Evolutionary conservation across 2,797 vertebrate genomes (phyloP).

Genomic region (Falco concolor): DNA sequence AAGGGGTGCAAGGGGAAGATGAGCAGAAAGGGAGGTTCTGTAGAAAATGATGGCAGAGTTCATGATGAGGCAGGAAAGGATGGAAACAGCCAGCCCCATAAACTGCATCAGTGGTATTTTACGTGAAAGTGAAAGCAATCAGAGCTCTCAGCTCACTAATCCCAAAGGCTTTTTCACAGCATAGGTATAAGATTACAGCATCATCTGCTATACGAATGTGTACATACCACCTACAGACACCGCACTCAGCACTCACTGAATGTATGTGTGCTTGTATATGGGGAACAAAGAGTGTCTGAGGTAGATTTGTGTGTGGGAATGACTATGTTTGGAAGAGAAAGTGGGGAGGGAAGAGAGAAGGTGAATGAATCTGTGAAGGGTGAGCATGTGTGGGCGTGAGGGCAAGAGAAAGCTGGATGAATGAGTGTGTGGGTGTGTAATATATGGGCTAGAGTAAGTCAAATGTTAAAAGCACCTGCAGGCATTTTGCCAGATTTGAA

Average conservation of each 20-base stretch:
- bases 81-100: neutral
- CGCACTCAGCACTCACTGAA: neutral
- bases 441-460: conserved; percentile 8
- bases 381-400: neutral
- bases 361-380: conserved; percentile 31
- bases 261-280: neutral
- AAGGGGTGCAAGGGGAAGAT: neutral
- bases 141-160: conserved; percentile 13
- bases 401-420: conserved; percentile 27
- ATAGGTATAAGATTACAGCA: conserved; percentile 37
- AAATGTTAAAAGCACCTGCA: conserved; percentile 42
- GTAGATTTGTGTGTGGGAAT: neutral
- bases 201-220: neutral
- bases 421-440: conserved; percentile 33
- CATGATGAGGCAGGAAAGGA: neutral
- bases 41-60: neutral
- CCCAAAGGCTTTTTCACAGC: neutral
- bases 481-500: neutral
- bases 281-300: neutral
- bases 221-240: neutral
- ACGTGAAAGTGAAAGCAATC: neutral
- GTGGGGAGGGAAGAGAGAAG: neutral
- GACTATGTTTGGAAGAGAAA: neutral
- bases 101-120: neutral
- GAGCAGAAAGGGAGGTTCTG: neutral